phyloP scores from a whole-genome alignment of 2,113 vertebrate genomes.

The Aegithalos caudatus region DNA sequence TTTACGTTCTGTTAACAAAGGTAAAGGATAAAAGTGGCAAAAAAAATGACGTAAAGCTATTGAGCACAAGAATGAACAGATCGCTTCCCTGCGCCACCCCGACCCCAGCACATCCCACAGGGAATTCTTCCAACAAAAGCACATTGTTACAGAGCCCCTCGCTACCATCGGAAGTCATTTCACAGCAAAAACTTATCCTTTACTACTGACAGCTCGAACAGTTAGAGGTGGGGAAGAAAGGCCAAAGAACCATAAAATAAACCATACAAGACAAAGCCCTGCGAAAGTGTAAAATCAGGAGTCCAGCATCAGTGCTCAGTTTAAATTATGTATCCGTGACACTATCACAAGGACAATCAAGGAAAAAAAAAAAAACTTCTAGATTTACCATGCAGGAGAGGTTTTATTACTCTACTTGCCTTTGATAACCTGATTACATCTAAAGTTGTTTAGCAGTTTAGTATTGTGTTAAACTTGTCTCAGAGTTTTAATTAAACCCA shows the following conservation, averaged over 20 bases:
- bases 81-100: slow-evolving; percentile 15
- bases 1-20: slow-evolving; percentile 83
- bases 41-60: slow-evolving; percentile 64
- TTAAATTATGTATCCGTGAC: slow-evolving; percentile 75
- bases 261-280: slow-evolving; percentile 75
- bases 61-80: slow-evolving; percentile 46
- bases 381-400: slow-evolving; percentile 86
- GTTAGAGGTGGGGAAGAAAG: slow-evolving; percentile 64
- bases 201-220: slow-evolving; percentile 68
- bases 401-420: slow-evolving; percentile 84
- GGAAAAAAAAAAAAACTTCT: slow-evolving; percentile 71
- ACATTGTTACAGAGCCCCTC: slow-evolving; percentile 52
- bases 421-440: slow-evolving; percentile 87
- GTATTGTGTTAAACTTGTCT: slow-evolving; percentile 85
- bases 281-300: slow-evolving; percentile 72
- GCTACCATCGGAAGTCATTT: slow-evolving; percentile 57
- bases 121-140: slow-evolving; percentile 60
- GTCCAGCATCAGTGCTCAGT: slow-evolving; percentile 78
- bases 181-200: slow-evolving; percentile 68
- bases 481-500: slow-evolving; percentile 82
- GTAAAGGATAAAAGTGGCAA: slow-evolving; percentile 72
- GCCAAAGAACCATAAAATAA: slow-evolving; percentile 73
- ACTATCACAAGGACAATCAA: slow-evolving; percentile 79
- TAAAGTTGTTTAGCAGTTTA: slow-evolving; percentile 84
- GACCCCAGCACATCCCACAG: slow-evolving; percentile 43